Percentiles rank a stretch among this genome's conserved stretches.
Evolutionary conservation across 2,113 vertebrate genomes (phyloP).

Genomic region (Bothrops jararaca): DNA sequence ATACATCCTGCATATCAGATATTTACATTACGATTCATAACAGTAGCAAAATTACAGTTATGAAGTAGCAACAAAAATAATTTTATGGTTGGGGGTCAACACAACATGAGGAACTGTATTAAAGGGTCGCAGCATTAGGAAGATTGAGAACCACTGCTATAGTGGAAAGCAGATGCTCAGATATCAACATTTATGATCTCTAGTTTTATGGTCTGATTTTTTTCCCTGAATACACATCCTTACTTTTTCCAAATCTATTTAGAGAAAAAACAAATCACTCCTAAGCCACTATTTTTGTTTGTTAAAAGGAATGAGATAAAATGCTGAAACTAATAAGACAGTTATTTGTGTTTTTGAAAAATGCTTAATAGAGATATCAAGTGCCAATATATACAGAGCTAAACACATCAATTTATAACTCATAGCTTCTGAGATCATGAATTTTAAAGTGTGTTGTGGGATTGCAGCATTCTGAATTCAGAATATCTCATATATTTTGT

Average conservation of each 20-base stretch:
- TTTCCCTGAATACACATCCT: not conserved
- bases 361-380: not conserved
- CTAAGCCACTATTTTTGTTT: not conserved
- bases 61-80: no score
- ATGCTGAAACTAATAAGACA: not conserved
- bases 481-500: not conserved
- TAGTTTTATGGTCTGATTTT: not conserved
- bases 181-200: not conserved
- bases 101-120: no score
- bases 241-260: not conserved
- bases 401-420: no score
- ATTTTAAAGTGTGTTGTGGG: not conserved
- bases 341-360: not conserved
- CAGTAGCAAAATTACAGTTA: no score
- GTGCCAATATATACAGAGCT: not conserved
- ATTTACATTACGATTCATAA: no score
- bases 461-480: not conserved
- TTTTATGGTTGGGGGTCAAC: no score
- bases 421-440: not conserved
- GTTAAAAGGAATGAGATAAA: not conserved
- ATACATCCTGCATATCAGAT: no score
- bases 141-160: no score
- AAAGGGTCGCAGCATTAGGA: no score
- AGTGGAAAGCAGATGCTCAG: not conserved
- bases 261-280: not conserved